Evolutionary conservation across 2,888 invertebrate genomes (phyloP), one percentile per base, ranked within the genome.

Genomic region (Clanis bilineata): DNA sequence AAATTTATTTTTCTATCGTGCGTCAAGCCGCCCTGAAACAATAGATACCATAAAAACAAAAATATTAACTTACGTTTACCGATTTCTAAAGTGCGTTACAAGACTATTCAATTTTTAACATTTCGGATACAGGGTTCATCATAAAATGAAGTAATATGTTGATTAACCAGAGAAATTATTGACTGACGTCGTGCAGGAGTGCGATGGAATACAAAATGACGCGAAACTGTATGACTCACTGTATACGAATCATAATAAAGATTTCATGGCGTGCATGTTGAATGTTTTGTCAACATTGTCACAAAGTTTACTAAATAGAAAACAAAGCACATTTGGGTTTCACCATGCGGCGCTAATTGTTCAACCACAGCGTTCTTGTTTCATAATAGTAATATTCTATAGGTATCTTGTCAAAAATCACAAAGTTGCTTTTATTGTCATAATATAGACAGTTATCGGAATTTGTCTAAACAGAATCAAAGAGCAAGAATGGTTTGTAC

Each of bases 281-380:
- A 44, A 44, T 51, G 51, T 51, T 51, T 51, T 51, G 51, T 51
- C 28, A 51, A 51, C 51, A 28, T 32, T 51, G 32, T 51, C 51
- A 18, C 10, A 10, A 28, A 51, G 32, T 32, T 51, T 32, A 51
- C 51, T 12, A 32, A 51, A 51, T 10, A 0, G n/a, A 45, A 23
- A 23, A 28, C n/a, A 47, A 47, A 47, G 6, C 4, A 15, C 41
- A 41, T 12, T 32, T 32, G 32, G 18, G 18, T 51, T 51, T 28
- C 51, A 32, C 51, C 32, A 28, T 18, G 15, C 51, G 51, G 28
- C 28, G 32, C 18, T 51, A 51, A 51, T 51, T 32, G 3, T 4
- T 28, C 10, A 15, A 51, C 15, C 44, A 44, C 44, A 28, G 22
- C 6, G 1, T 51, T 51, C 25, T 32, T 51, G 51, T 28, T 18